Evolutionary conservation across 2,797 vertebrate genomes (phyloP).

Genomic region (Tinamus major): DNA sequence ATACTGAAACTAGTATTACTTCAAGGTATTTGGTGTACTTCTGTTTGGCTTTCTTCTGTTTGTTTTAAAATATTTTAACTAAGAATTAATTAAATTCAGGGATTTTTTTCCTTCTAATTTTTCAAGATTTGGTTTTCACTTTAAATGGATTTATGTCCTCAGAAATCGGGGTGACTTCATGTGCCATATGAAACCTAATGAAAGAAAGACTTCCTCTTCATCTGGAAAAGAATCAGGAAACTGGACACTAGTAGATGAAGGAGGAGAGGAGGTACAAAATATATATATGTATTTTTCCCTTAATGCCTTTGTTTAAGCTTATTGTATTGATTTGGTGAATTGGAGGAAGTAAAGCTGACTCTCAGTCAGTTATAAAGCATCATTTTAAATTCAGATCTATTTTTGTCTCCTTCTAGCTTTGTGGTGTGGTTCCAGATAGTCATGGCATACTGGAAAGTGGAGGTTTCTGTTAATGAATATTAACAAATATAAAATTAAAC

Average conservation of each 20-base stretch:
- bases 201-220: slow-evolving; percentile 81
- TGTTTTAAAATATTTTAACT: not conserved
- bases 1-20: not conserved
- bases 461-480: not conserved
- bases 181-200: slow-evolving; percentile 91
- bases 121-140: not conserved
- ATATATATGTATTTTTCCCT: fast-evolving
- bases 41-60: not conserved
- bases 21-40: not conserved
- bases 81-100: not conserved
- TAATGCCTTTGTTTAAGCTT: not conserved
- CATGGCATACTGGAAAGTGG: no score
- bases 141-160: not conserved
- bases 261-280: slow-evolving; percentile 92
- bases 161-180: slow-evolving; percentile 94
- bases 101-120: not conserved
- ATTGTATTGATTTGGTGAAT: not conserved
- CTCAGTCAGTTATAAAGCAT: not conserved
- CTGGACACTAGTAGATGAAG: slow-evolving; percentile 98
- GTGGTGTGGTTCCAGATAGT: not conserved
- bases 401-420: not conserved
- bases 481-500: not conserved
- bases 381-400: fast-evolving
- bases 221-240: slow-evolving; percentile 89
- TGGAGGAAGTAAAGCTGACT: not conserved